Evolutionary conservation across 2,888 invertebrate genomes (phyloP).

Genomic region (Phengaris alcon): DNA sequence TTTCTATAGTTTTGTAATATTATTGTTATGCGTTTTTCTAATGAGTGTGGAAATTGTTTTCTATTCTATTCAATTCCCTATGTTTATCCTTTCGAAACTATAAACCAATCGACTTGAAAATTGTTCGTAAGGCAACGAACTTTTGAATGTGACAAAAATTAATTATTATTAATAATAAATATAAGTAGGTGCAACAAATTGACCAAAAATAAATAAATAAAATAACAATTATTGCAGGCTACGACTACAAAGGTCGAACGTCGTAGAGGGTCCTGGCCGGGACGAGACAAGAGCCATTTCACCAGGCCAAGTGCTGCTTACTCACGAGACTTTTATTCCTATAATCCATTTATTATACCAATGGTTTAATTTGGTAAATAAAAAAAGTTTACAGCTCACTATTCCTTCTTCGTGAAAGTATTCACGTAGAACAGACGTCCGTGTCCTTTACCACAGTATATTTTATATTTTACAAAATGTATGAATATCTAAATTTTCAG

Average conservation of each 20-base stretch:
- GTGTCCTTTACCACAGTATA: no score
- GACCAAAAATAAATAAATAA: neutral
- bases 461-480: no score
- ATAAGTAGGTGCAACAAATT: neutral
- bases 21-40: no score
- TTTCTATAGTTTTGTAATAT: no score
- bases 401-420: neutral
- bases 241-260: neutral
- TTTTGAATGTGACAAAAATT: no score
- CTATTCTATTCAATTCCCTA: no score
- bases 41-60: no score
- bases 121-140: no score
- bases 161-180: no score
- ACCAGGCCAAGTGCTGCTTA: conserved; percentile 6
- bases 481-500: neutral
- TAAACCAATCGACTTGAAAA: no score
- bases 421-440: neutral
- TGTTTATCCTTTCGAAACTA: no score
- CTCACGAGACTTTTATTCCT: neutral
- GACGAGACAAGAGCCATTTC: conserved; percentile 12
- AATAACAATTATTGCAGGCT: neutral
- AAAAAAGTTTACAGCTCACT: neutral
- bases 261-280: neutral
- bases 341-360: neutral
- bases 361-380: neutral